These are phyloP conservation scores for Rutilus rutilus DNA, from an alignment of 2,113 vertebrate species.

Conservation along the genomic window DNA sequence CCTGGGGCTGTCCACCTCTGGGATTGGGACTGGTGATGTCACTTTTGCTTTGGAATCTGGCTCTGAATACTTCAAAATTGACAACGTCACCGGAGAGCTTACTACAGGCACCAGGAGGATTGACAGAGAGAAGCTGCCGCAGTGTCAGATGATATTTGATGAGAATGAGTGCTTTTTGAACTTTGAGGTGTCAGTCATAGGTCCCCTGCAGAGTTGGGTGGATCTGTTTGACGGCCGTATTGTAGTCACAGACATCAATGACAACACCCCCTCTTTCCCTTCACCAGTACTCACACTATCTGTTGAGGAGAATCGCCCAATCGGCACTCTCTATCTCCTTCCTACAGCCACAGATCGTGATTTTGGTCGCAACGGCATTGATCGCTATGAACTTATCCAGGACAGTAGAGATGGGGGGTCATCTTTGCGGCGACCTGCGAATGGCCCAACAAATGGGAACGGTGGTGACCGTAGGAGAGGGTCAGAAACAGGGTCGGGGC, in stretches of 20 bases:
- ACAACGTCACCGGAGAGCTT: constrained; percentile 96
- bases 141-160: constrained; percentile 99
- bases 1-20: constrained; percentile 77
- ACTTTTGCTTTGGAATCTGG: constrained; percentile 97
- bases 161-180: constrained; percentile 97
- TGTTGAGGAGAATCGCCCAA: constrained; percentile 95
- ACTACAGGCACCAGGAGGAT: constrained; percentile 90
- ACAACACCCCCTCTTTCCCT: constrained; percentile 96
- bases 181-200: constrained; percentile 97
- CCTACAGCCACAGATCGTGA: constrained; percentile 94
- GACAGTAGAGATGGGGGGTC: constrained; percentile 73
- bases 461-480: constrained; percentile 61
- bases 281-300: constrained; percentile 94
- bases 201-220: constrained; percentile 96
- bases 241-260: constrained; percentile 94
- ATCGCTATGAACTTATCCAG: constrained; percentile 92
- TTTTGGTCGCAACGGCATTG: constrained; percentile 93
- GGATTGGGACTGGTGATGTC: constrained; percentile 88
- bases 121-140: constrained; percentile 93
- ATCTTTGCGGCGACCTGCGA: constrained; percentile 66
- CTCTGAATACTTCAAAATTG: constrained; percentile 94
- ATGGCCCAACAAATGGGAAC: constrained; percentile 70
- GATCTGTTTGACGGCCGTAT: constrained; percentile 95
- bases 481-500: constrained; percentile 59
- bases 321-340: constrained; percentile 95